These are phyloP conservation scores for Muscina levida DNA, from an alignment of 2,888 invertebrate species.

Conservation along the genomic window DNA sequence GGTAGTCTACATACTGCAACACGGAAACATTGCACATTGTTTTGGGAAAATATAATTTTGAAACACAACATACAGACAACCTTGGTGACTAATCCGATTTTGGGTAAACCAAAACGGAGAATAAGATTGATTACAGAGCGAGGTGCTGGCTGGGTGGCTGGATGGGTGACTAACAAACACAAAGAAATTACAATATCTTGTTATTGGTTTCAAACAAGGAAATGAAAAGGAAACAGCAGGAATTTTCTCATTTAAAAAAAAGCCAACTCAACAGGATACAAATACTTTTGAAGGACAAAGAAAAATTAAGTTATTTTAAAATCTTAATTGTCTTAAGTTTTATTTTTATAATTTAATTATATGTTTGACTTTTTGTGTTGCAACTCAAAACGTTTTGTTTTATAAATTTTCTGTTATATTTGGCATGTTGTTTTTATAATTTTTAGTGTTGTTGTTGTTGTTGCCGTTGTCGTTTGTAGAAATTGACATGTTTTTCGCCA, in stretches of 20 bases:
- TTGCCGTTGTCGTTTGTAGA: not conserved
- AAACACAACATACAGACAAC: conserved; percentile 14
- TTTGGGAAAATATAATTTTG: conserved; percentile 26
- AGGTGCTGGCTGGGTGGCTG: not conserved
- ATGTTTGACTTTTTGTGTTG: not conserved
- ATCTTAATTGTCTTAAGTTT: too few relatives aligned
- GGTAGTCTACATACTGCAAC: too few relatives aligned
- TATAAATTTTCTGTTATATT: not conserved
- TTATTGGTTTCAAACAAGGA: conserved; percentile 1
- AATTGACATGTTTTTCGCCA: conserved; percentile 23
- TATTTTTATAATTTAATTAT: conserved; percentile 10
- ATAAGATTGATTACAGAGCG: conserved; percentile 28
- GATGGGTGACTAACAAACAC: not conserved
- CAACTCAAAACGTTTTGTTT: not conserved
- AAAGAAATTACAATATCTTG: conserved; percentile 17
- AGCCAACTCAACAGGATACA: not conserved
- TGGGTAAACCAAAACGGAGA: conserved; percentile 37
- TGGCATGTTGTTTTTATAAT: too few relatives aligned
- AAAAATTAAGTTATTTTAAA: not conserved
- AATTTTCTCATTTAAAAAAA: not conserved
- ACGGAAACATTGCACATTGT: conserved; percentile 26
- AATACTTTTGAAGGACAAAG: not conserved
- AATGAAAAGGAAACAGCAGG: conserved; percentile 30
- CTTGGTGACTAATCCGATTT: conserved; percentile 62
- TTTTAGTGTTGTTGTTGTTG: too few relatives aligned